Percentiles rank a stretch among this genome's conserved stretches.
These are phyloP conservation scores for Triops cancriformis DNA, from an alignment of 1,140 invertebrate genomes.

Conservation along the genomic window DNA sequence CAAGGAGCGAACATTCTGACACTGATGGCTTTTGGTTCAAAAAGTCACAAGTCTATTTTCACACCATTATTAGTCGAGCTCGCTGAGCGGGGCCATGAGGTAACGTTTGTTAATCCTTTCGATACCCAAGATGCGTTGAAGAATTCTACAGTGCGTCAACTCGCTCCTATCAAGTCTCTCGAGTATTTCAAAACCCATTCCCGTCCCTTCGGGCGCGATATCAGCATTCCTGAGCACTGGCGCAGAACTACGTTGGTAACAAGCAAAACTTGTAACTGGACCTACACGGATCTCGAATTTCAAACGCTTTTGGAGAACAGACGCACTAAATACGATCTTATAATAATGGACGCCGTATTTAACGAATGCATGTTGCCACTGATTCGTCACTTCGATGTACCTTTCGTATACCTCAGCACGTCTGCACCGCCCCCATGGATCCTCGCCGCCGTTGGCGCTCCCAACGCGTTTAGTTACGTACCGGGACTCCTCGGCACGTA, in stretches of 20 bases:
- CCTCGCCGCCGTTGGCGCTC: slow-evolving; percentile 45
- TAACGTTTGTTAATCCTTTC: slow-evolving; percentile 36
- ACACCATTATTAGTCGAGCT: slow-evolving; percentile 32
- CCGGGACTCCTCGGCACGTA: slow-evolving; percentile 49
- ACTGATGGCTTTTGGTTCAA: not conserved
- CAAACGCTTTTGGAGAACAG: no score
- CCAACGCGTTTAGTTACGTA: slow-evolving; percentile 46
- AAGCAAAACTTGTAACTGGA: no score
- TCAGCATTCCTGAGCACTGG: no score
- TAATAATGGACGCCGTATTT: slow-evolving; percentile 33
- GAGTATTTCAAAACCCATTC: no score
- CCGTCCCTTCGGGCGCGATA: no score
- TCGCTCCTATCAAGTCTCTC: no score
- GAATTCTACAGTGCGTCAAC: no score
- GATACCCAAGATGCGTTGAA: no score
- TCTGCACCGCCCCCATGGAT: slow-evolving; percentile 27
- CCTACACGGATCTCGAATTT: no score
- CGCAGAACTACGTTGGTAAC: no score
- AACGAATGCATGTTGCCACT: slow-evolving; percentile 34
- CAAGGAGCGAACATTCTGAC: slow-evolving; percentile 11
- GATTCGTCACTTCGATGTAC: slow-evolving; percentile 46
- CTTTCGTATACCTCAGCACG: slow-evolving; percentile 44
- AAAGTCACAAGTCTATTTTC: slow-evolving; percentile 3
- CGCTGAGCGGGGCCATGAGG: slow-evolving; percentile 37
- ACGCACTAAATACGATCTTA: no score